Evolutionary conservation across 2,797 vertebrate species (phyloP).

Genomic region (Betta splendens): DNA sequence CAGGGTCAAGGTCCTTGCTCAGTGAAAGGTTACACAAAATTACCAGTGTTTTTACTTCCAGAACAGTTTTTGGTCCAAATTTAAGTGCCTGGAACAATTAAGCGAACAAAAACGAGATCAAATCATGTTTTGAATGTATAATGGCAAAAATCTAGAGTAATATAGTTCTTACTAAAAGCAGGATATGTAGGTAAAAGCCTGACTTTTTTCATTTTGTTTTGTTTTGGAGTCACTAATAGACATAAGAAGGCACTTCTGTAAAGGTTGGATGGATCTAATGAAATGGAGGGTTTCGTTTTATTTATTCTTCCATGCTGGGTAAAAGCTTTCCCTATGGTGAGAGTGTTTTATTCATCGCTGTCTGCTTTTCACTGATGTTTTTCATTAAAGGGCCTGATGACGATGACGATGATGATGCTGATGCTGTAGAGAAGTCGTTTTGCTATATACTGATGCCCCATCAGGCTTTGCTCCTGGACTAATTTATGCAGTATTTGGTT

Average conservation of each 20-base stretch:
- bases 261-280: conserved; percentile 63
- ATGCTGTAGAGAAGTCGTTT: conserved; percentile 44
- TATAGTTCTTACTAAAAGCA: conserved; percentile 26
- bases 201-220: conserved; percentile 27
- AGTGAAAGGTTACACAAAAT: conserved; percentile 21
- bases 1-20: conserved; percentile 40
- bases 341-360: conserved; percentile 71
- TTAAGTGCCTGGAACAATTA: conserved; percentile 70
- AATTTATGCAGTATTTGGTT: conserved; percentile 34
- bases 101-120: conserved; percentile 33
- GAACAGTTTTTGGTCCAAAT: conserved; percentile 51
- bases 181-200: conserved; percentile 17
- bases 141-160: conserved; percentile 33
- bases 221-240: conserved; percentile 26
- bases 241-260: conserved; percentile 74
- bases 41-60: conserved; percentile 26
- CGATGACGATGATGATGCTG: conserved; percentile 26
- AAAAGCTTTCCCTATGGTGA: conserved; percentile 81
- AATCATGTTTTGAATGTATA: conserved; percentile 73
- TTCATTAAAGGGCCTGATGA: conserved; percentile 71
- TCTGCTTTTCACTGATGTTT: conserved; percentile 67
- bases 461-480: conserved; percentile 39
- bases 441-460: conserved; percentile 18
- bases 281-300: conserved; percentile 65
- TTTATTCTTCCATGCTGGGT: conserved; percentile 78